Evolutionary conservation across 2,888 invertebrate species (phyloP).

Genomic region (Dasysyrphus albostriatus): DNA sequence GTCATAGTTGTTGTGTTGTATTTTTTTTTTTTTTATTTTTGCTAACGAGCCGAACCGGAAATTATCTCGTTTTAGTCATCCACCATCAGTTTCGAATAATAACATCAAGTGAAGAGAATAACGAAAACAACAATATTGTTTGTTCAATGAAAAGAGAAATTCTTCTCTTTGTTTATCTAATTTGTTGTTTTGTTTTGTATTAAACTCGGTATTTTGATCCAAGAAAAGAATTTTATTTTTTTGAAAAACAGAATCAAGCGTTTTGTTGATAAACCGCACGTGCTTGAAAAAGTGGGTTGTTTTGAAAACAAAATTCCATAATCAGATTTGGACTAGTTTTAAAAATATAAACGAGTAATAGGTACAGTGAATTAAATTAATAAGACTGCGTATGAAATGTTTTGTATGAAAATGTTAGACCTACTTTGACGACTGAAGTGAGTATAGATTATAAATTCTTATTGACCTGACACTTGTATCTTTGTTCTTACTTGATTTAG

Average conservation of each 20-base stretch:
- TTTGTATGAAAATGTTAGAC: no score
- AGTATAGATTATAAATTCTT: no score
- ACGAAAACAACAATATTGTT: constrained; percentile 12
- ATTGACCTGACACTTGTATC: no score
- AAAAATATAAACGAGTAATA: not conserved
- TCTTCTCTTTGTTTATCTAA: constrained; percentile 45
- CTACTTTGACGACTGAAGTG: no score
- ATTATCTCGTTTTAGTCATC: constrained; percentile 68
- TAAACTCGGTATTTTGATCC: constrained; percentile 1
- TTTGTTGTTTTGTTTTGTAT: constrained; percentile 11
- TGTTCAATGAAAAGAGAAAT: constrained; percentile 19
- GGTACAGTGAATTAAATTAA: not conserved
- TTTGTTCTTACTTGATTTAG: no score
- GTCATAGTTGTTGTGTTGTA: constrained; percentile 27
- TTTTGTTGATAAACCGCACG: constrained; percentile 13
- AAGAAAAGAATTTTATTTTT: constrained; percentile 29
- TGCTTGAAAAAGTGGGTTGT: constrained; percentile 18
- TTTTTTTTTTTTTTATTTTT: constrained; percentile 26
- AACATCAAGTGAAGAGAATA: constrained; percentile 36
- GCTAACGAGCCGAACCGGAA: constrained; percentile 64
- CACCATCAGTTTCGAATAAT: constrained; percentile 55
- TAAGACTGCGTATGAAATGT: no score
- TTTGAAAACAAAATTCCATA: constrained; percentile 10
- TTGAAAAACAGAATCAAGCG: constrained; percentile 15
- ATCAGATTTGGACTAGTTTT: not conserved